These are phyloP conservation scores for Trichomycterus rosablanca DNA, from an alignment of 2,113 vertebrate genomes.

Conservation along the genomic window DNA sequence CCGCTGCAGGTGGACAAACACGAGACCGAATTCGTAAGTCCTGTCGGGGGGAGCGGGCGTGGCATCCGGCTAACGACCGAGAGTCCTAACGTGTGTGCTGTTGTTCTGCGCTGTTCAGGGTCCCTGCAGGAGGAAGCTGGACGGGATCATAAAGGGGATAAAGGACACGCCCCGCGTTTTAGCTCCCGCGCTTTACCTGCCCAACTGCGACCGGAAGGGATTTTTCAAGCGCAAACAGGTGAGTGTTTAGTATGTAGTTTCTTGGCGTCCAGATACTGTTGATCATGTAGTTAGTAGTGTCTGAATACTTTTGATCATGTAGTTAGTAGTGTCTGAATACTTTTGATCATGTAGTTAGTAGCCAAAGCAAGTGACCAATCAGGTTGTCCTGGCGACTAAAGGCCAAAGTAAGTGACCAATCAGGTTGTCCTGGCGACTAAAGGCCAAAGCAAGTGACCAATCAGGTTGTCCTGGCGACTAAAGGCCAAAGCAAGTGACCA, in stretches of 20 bases:
- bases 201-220: slow-evolving; percentile 95
- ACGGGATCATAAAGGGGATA: slow-evolving; percentile 88
- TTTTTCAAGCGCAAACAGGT: slow-evolving; percentile 99
- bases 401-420: no score
- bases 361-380: no score
- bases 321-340: no score
- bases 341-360: no score
- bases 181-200: slow-evolving; percentile 86
- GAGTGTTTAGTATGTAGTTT: background rate
- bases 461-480: no score
- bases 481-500: no score
- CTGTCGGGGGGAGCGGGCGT: no score
- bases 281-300: background rate
- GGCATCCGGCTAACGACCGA: background rate
- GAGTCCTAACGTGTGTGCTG: slow-evolving; percentile 1
- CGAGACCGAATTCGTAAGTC: slow-evolving; percentile 89
- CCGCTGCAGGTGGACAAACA: slow-evolving; percentile 86
- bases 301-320: no score
- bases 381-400: no score
- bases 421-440: no score
- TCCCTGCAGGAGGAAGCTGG: slow-evolving; percentile 93
- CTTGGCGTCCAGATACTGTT: background rate
- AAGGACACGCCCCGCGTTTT: slow-evolving; percentile 87
- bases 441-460: no score
- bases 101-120: slow-evolving; percentile 67